phyloP scores from a whole-genome alignment of 2,888 invertebrate species.

The Tribolium freemani region DNA sequence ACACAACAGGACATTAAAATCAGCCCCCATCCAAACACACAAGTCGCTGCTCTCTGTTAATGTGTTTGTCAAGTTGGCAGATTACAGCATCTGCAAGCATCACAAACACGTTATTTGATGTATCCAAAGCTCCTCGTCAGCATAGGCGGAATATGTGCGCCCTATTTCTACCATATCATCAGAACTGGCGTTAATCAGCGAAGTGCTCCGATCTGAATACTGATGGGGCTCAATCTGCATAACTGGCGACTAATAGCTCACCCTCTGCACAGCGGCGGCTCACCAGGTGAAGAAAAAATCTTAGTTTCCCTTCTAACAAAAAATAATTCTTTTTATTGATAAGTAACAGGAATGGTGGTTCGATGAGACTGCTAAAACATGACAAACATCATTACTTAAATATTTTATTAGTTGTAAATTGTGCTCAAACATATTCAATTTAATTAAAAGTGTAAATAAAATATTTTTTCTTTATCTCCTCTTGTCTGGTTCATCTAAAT shows the following conservation, averaged over 20 bases:
- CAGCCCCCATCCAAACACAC: constrained; percentile 43
- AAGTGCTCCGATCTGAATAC: constrained; percentile 61
- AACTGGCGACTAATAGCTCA: constrained; percentile 58
- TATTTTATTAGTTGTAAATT: no score
- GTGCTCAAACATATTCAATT: background rate
- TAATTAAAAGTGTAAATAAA: background rate
- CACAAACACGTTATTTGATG: constrained; percentile 53
- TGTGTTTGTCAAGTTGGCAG: constrained; percentile 54
- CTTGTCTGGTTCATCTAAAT: constrained; percentile 52
- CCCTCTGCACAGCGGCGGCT: no score
- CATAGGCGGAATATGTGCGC: constrained; percentile 51
- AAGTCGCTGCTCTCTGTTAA: constrained; percentile 47
- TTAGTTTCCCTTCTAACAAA: no score
- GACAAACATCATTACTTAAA: no score
- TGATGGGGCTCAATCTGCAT: constrained; percentile 60
- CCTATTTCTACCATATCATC: constrained; percentile 56
- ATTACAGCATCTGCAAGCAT: constrained; percentile 52
- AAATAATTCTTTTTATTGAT: no score
- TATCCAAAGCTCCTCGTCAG: constrained; percentile 51
- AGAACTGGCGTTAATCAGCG: constrained; percentile 59
- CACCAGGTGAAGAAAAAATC: no score
- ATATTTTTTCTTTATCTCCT: background rate
- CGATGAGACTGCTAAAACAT: no score
- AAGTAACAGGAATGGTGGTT: no score
- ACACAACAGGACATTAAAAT: constrained; percentile 45